Percentiles rank a stretch among this genome's conserved stretches.
Evolutionary conservation across 2,888 invertebrate genomes (phyloP).

Genomic region (Brenthis ino): DNA sequence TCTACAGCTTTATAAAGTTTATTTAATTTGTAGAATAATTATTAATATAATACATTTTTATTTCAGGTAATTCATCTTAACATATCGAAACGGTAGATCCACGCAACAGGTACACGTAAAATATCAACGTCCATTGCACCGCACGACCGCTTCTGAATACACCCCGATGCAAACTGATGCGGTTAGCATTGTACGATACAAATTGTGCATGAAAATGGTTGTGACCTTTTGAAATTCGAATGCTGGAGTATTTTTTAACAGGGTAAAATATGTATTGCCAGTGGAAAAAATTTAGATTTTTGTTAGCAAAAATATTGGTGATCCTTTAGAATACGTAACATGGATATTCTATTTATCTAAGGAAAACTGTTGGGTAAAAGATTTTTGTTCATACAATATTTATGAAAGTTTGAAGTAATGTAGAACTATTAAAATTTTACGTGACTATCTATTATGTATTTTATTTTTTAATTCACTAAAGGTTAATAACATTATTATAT

Average conservation of each 20-base stretch:
- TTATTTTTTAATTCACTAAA: too few relatives aligned
- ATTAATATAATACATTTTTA: not conserved
- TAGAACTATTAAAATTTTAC: too few relatives aligned
- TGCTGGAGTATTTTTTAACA: conserved; percentile 18
- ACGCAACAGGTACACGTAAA: conserved; percentile 26
- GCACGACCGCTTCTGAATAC: conserved; percentile 31
- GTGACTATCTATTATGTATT: too few relatives aligned
- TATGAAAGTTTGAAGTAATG: too few relatives aligned
- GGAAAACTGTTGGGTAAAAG: too few relatives aligned
- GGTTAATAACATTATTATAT: too few relatives aligned
- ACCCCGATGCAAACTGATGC: conserved; percentile 34
- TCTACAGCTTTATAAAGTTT: too few relatives aligned
- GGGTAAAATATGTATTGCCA: not conserved
- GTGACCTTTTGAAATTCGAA: conserved; percentile 36
- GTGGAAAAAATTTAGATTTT: conserved; percentile 9
- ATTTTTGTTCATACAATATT: too few relatives aligned
- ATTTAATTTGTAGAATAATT: not conserved
- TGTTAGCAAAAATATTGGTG: not conserved
- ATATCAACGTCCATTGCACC: conserved; percentile 16
- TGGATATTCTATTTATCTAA: too few relatives aligned
- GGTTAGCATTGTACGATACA: conserved; percentile 31
- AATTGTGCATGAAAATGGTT: conserved; percentile 41
- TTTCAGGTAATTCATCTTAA: conserved; percentile 15
- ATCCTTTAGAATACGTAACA: not conserved
- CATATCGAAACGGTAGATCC: conserved; percentile 1